Evolutionary conservation across 2,888 invertebrate genomes (phyloP), one percentile per base, ranked within the genome.

Genomic region (Agonopterix heracliana): DNA sequence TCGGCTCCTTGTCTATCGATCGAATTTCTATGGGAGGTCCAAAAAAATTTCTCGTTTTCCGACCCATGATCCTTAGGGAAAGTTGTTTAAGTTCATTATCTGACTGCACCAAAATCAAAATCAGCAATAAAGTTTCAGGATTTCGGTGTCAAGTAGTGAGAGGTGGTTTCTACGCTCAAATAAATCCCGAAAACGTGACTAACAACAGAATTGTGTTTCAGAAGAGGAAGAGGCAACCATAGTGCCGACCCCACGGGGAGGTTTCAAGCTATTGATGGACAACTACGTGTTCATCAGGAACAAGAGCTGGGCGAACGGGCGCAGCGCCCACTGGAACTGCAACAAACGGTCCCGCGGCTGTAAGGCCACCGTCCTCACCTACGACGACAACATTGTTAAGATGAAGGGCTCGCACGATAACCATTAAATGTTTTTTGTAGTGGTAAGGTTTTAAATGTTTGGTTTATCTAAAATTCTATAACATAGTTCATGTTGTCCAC

Each of bases 281-380:
- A 58, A 59, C 0, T 44, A 54, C 44, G 46, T 53, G 7, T 68
- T 57, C 46, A 48, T 59, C 11, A 55, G 55, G 44, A 66, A 65
- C 48, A 65, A 62, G 44, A 45, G 49, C 5, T 63, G 64, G 64
- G 50, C 50, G 0, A 52, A 54, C 3, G 64, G 64, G 40, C 54
- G 41, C 9, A 53, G 26, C 46, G 55, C 41, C 12, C 58, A 66
- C 26, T 68, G 68, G 68, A 56, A 58, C 4, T 68, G 68, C 41
- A 46, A 51, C 1, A 59, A 47, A 17, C 53, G 50, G 34, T 10
- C 12, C 4, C 12, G 48, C 3, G 66, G 67, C 11, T 68, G 68
- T 48, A 54, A 52, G 5, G 66, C 57, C 1, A 70, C 64, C n/a
- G 55, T 67, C 3, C 51, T 64, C 9, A 71, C 66, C 0, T n/a